These are phyloP conservation scores for Anoplius nigerrimus DNA, from an alignment of 2,888 invertebrate genomes.

Conservation along the genomic window DNA sequence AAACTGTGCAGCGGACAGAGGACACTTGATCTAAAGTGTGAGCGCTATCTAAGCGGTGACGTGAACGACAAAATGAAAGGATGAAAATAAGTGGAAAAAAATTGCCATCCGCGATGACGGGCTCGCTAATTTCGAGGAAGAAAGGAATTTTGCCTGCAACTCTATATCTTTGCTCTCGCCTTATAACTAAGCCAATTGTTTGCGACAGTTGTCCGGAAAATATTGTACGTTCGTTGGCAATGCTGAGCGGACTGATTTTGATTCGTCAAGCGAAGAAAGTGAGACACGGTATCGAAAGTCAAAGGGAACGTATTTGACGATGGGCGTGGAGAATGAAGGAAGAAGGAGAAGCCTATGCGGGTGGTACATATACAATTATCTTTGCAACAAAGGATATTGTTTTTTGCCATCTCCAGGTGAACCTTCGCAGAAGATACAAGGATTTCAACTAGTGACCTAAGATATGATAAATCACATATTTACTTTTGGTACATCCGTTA, in stretches of 20 bases:
- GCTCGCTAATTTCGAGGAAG: too few relatives aligned
- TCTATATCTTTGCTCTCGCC: too few relatives aligned
- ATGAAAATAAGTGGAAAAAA: too few relatives aligned
- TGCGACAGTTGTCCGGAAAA: constrained; percentile 30
- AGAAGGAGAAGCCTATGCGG: not conserved
- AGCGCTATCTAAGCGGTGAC: too few relatives aligned
- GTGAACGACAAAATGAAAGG: too few relatives aligned
- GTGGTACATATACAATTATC: not conserved
- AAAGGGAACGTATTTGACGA: constrained; percentile 34
- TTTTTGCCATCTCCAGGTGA: constrained; percentile 24
- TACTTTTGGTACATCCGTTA: constrained; percentile 15
- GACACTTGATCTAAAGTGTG: too few relatives aligned
- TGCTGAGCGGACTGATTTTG: constrained; percentile 46
- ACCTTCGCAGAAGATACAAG: constrained; percentile 5
- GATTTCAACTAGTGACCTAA: constrained; percentile 23
- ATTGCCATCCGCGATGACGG: too few relatives aligned
- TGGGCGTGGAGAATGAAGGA: constrained; percentile 9
- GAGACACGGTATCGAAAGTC: constrained; percentile 22
- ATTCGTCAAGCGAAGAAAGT: constrained; percentile 24
- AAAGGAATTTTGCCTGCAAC: too few relatives aligned
- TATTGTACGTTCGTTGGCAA: constrained; percentile 40
- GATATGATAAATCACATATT: constrained; percentile 27
- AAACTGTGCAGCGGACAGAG: too few relatives aligned
- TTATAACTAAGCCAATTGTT: constrained; percentile 48
- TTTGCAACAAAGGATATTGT: not conserved